phyloP scores from a whole-genome alignment of 2,797 vertebrate species.

The Pelodytes ibericus region DNA sequence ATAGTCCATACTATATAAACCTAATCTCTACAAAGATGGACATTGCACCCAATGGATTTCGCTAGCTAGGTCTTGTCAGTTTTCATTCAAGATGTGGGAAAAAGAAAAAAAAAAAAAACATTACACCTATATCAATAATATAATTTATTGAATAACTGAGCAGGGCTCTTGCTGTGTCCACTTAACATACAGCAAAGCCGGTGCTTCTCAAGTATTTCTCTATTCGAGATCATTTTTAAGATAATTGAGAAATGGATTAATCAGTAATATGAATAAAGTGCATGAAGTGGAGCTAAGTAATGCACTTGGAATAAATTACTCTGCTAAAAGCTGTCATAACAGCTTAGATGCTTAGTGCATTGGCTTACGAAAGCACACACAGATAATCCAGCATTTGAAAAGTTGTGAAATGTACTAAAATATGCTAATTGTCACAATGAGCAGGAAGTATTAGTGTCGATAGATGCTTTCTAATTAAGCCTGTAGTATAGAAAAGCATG shows the following conservation, averaged over 20 bases:
- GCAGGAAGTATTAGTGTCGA: slow-evolving; percentile 47
- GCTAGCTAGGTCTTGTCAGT: too few species aligned
- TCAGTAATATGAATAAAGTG: slow-evolving; percentile 57
- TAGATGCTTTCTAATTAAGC: slow-evolving; percentile 52
- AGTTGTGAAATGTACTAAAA: slow-evolving; percentile 13
- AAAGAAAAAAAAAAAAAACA: slow-evolving; percentile 33
- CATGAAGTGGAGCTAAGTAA: slow-evolving; percentile 42
- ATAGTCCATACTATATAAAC: too few species aligned
- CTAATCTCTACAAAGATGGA: too few species aligned
- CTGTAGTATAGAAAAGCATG: slow-evolving; percentile 8
- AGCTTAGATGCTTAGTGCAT: slow-evolving; percentile 30
- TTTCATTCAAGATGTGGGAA: too few species aligned
- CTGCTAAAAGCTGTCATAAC: slow-evolving; percentile 47
- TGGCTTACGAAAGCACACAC: not conserved
- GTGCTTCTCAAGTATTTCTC: slow-evolving; percentile 52
- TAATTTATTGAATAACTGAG: slow-evolving; percentile 39
- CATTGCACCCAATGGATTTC: too few species aligned
- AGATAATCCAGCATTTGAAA: slow-evolving; percentile 23
- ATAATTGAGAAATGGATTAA: slow-evolving; percentile 57
- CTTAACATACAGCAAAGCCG: slow-evolving; percentile 41
- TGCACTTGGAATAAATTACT: slow-evolving; percentile 39
- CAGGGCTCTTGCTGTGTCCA: slow-evolving; percentile 31
- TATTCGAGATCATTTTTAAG: slow-evolving; percentile 57
- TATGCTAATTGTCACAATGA: slow-evolving; percentile 29
- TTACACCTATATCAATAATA: slow-evolving; percentile 42